Evolutionary conservation across 2,113 vertebrate genomes (phyloP), one percentile per base, ranked within the genome.

Genomic region (Chroicocephalus ridibundus): DNA sequence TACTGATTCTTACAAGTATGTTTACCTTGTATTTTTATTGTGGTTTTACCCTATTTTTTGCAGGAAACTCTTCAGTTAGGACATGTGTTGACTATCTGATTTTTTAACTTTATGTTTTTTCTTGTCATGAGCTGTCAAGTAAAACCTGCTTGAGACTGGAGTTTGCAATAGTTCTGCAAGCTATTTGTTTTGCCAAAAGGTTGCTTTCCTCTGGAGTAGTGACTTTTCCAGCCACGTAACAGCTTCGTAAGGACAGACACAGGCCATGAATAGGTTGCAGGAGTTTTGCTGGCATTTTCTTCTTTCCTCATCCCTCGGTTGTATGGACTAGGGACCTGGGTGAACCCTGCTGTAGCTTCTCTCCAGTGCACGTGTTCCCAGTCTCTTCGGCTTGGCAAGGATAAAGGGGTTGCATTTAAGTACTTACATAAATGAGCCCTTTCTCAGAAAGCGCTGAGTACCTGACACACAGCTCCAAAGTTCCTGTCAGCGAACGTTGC

Each of bases 1-100:
- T 83, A 97, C 91, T 71, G 86, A 85, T 55, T 49, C 66, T 71
- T 90, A 91, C 93, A 98, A 97, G 98, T 98, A 98, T 54, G 97
- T 98, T 90, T 77, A 70, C n/a, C 61, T 91, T 38, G 14, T 83
- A 7, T 20, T 72, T 82, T 91, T 72, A 29, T 51, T 75, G 7
- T 27, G 7, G 25, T 82, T 58, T 58, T 36, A 11, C 6, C 4
- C 19, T 38, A 0, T 51, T 84, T 91, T 86, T 85, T 49, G 3
- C 58, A 83, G 47, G 52, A 74, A 86, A 40, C 24, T 40, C 7
- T 82, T 96, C 32, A 13, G 7, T 86, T 87, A 65, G 4, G 8
- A 38, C 11, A 72, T 44, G 10, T 71, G 91, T 86, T 87, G 32
- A 61, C 5, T 2, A 26, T 31, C 49, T 65, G 27, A 36, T 79